phyloP scores from a whole-genome alignment of 2,888 invertebrate species.

The Linnaemya tessellans region DNA sequence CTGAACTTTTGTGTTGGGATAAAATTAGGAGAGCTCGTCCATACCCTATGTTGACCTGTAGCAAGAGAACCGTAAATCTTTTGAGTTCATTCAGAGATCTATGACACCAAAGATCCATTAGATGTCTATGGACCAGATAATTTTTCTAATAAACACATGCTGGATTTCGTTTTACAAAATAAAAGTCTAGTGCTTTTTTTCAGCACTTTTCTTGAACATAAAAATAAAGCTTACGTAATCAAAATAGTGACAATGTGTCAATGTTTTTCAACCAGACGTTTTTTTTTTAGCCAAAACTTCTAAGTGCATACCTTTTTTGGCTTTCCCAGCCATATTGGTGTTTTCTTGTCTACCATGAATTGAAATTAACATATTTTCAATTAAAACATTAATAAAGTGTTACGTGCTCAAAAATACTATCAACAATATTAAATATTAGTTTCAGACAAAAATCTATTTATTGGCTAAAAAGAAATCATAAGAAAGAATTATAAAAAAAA shows the following conservation, averaged over 20 bases:
- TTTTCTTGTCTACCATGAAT: not conserved
- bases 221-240: not conserved
- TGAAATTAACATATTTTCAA: not conserved
- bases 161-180: too few species aligned
- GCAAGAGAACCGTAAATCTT: too few species aligned
- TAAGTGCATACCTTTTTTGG: not conserved
- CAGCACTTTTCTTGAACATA: too few species aligned
- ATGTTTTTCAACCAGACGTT: not conserved
- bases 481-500: conserved; percentile 4
- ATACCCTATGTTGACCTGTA: too few species aligned
- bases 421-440: not conserved
- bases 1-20: too few species aligned
- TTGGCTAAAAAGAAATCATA: not conserved
- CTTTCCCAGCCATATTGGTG: not conserved
- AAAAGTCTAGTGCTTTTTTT: too few species aligned
- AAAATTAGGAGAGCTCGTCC: too few species aligned
- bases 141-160: too few species aligned
- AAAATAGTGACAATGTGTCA: not conserved
- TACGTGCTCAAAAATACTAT: not conserved
- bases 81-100: too few species aligned
- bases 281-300: not conserved
- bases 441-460: not conserved
- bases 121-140: too few species aligned
- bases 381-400: not conserved
- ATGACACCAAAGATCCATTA: too few species aligned